Base-by-base conservation (phyloP, 2,797 vertebrate genomes). In the Avahi laniger region DNA sequence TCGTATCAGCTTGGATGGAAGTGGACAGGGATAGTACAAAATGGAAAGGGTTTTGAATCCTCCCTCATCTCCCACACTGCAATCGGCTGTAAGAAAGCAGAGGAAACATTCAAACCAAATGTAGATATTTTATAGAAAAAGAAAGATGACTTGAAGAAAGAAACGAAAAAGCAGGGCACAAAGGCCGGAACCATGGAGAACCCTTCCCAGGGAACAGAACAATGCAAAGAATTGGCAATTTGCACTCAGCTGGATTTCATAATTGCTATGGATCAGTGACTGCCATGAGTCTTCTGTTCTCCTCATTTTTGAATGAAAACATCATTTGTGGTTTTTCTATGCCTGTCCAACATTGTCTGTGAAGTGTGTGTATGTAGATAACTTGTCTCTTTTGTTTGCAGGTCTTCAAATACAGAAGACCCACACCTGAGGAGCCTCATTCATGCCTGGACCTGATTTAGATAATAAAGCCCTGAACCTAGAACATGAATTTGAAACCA, bases 131-230 rank as follows among this genome's bases (percentile, higher is more conserved):
- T 89, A 63, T 69, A 33, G 59, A 73, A 91, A 94, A 88, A 94
- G 46, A 95, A 96, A 89, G 65, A 95, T 35, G 80, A 69, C 33
- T 75, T 83, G 91, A 94, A 61, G 61, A 67, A 92, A 65, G 75
- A 96, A 96, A 84, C 6, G 57, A 96, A 33, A 93, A 94, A 57
- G 52, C 8, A 63, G 79, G 50, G 61, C 38, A 78, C 41, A 43
- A 93, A 91, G 86, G 82, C 73, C 86, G 54, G 52, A 89, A 54
- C 95, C 83, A 80, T 75, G 35, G 57, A 94, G 69, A 97, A 91
- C 78, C 59, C 87, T 91, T 94, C 43, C 72, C 84, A 69, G 59
- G 59, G n/a, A 84, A 65, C 17, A 75, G 63, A 91, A 67, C 35
- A 72, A 83, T 52, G 83, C 82, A 57, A 96, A 94, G 90, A 86